A percentile compares a stretch with the other conserved stretches of the same genome.
Evolutionary conservation across 2,888 invertebrate genomes (phyloP).

Genomic region (Tethea ocularis): DNA sequence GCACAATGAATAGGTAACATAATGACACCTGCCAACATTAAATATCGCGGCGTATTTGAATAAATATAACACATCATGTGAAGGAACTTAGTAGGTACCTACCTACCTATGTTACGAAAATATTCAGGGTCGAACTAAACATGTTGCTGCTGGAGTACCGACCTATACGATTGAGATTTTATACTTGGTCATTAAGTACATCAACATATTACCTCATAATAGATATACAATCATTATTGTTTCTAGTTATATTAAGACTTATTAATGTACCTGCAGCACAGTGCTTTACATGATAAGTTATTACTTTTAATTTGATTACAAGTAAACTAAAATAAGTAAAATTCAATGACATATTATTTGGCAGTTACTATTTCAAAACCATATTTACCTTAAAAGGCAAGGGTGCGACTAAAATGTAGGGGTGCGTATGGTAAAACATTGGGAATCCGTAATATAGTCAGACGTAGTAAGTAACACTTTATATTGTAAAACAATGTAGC

Average conservation of each 20-base stretch:
- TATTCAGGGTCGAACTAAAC: constrained; percentile 10
- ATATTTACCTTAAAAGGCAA: too few species aligned
- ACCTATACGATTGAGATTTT: too few species aligned
- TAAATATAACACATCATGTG: constrained; percentile 17
- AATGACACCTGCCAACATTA: constrained; percentile 46
- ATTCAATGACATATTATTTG: too few species aligned
- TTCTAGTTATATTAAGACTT: not conserved
- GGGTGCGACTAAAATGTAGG: too few species aligned
- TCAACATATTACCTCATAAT: too few species aligned
- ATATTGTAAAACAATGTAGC: constrained; percentile 43
- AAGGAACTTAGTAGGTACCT: constrained; percentile 10
- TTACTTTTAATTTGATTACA: too few species aligned
- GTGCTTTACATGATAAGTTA: too few species aligned
- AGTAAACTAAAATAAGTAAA: too few species aligned
- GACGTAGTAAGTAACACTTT: constrained; percentile 17
- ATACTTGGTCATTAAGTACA: not conserved
- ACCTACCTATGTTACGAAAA: constrained; percentile 1
- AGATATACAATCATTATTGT: too few species aligned
- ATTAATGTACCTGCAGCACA: too few species aligned
- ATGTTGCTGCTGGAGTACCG: not conserved
- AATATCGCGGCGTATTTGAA: constrained; percentile 12
- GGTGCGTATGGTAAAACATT: too few species aligned
- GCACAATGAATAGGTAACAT: constrained; percentile 26
- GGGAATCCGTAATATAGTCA: not conserved
- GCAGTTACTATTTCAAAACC: too few species aligned